Percentiles rank a stretch among this genome's conserved stretches.
phyloP scores from a whole-genome alignment of 2,888 invertebrate species.

The Thecophora atra region DNA sequence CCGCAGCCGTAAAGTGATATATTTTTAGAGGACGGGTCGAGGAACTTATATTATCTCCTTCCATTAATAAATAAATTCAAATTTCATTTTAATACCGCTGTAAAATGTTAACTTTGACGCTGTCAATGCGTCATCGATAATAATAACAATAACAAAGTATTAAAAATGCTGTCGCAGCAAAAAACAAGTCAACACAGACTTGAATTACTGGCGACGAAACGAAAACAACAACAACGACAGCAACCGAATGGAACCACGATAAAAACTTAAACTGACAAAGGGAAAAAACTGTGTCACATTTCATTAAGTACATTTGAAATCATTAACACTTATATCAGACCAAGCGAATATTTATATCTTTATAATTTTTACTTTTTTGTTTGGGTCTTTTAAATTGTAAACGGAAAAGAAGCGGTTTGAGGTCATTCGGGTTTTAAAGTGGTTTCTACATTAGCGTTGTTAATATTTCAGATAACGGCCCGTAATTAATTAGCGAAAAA shows the following conservation, averaged over 20 bases:
- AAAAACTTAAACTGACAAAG: too few relatives aligned
- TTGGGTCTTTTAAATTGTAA: too few relatives aligned
- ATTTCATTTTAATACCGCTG: slow-evolving; percentile 46
- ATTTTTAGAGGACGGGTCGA: too few relatives aligned
- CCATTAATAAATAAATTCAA: slow-evolving; percentile 1
- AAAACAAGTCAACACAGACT: neutral
- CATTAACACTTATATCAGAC: neutral
- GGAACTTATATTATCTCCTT: too few relatives aligned
- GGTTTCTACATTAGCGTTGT: neutral
- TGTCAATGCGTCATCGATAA: slow-evolving; percentile 1
- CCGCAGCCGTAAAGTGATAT: too few relatives aligned
- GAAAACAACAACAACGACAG: neutral
- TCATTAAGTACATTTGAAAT: neutral
- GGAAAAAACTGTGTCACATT: too few relatives aligned
- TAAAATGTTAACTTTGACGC: slow-evolving; percentile 50
- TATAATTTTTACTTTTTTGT: neutral
- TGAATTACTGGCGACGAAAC: neutral
- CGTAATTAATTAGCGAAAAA: neutral
- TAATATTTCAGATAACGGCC: slow-evolving; percentile 3
- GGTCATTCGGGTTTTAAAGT: too few relatives aligned
- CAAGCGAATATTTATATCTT: neutral
- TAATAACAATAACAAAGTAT: neutral
- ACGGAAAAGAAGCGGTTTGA: too few relatives aligned
- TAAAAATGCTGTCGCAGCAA: neutral
- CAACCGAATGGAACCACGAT: too few relatives aligned